Conservation (phyloP, 1,140 invertebrate genomes). For the Cydia splendana region DNA sequence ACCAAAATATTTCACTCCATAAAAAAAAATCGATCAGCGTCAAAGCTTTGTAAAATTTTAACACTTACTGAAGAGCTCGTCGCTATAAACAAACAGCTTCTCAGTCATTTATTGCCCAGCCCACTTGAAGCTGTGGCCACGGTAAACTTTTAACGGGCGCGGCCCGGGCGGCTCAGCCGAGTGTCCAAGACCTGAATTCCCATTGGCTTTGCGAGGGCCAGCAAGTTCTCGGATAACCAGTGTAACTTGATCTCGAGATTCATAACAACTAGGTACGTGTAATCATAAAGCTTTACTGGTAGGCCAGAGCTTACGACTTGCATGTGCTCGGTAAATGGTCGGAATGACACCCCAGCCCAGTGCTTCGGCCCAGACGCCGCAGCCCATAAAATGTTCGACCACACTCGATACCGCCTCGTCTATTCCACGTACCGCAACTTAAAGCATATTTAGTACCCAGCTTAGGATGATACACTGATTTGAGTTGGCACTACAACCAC, state of each 20-base stretch:
- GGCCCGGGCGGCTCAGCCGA: neutral
- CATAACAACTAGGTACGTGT: neutral
- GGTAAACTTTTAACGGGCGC: slow-evolving; percentile 1
- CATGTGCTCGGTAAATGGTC: neutral
- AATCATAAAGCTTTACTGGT: neutral
- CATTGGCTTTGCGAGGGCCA: neutral
- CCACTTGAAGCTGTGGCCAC: neutral
- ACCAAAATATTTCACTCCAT: no score
- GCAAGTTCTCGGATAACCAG: neutral
- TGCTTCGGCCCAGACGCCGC: neutral
- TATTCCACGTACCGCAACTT: slow-evolving; percentile 5
- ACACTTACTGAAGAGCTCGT: neutral
- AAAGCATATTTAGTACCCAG: neutral
- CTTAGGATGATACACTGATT: slow-evolving; percentile 1
- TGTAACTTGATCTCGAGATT: neutral
- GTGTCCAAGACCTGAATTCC: neutral
- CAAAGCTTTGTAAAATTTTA: neutral
- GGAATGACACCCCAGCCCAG: neutral
- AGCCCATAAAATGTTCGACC: slow-evolving; percentile 8
- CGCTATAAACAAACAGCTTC: neutral
- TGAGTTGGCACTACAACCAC: neutral
- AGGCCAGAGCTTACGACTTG: neutral
- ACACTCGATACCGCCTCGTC: slow-evolving; percentile 13
- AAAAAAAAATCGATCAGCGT: no score
- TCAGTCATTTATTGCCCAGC: slow-evolving; percentile 4